Conservation (phyloP, 2,888 invertebrate genomes). For the Monoplex corrugatus region DNA sequence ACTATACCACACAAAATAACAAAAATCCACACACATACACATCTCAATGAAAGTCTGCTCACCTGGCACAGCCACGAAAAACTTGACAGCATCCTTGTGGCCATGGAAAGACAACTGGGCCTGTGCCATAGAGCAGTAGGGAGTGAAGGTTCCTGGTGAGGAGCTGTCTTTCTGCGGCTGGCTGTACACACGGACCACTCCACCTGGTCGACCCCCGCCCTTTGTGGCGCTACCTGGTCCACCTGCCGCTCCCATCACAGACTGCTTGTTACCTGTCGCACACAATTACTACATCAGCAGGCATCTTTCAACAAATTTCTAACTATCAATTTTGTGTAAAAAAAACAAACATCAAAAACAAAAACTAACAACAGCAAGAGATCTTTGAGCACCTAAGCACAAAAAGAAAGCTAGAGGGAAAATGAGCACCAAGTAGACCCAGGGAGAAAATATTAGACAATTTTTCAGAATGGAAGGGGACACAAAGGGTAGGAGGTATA, state of each 20-base stretch:
- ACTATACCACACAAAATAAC: not conserved
- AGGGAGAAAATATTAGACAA: too few relatives aligned
- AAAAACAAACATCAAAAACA: too few relatives aligned
- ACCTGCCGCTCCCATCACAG: slow-evolving; percentile 80
- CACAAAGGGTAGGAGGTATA: too few relatives aligned
- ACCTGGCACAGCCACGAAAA: slow-evolving; percentile 98
- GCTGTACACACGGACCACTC: slow-evolving; percentile 86
- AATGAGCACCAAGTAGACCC: too few relatives aligned
- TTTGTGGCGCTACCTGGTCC: slow-evolving; percentile 79
- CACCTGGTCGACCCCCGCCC: slow-evolving; percentile 82
- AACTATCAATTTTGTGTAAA: not conserved
- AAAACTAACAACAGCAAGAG: not conserved
- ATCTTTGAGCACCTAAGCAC: too few relatives aligned
- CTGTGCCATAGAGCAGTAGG: slow-evolving; percentile 98
- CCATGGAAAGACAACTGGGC: slow-evolving; percentile 99
- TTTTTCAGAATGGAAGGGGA: too few relatives aligned
- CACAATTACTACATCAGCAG: not conserved
- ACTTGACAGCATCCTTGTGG: slow-evolving; percentile 98
- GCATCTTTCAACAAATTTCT: too few relatives aligned
- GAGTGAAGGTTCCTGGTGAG: slow-evolving; percentile 83
- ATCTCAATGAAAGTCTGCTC: too few relatives aligned
- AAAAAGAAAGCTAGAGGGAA: too few relatives aligned
- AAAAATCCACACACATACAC: not conserved
- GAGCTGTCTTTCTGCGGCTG: slow-evolving; percentile 84
- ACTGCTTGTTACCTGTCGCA: slow-evolving; percentile 66